Percentiles rank a stretch among this genome's conserved stretches.
These are phyloP conservation scores for Seriola dumerili DNA, from an alignment of 2,113 vertebrate genomes.

Conservation along the genomic window DNA sequence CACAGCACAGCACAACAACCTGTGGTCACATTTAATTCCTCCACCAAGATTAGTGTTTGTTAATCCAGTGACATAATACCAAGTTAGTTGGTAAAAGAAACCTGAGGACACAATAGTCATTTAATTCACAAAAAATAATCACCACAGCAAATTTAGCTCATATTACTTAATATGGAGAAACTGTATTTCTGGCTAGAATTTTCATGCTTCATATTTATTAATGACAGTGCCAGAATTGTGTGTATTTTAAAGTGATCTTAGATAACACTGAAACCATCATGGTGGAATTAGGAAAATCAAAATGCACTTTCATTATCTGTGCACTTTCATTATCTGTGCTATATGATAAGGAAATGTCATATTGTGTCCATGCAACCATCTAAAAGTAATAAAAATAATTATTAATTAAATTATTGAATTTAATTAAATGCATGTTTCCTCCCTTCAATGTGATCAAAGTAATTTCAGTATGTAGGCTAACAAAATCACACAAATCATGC, in stretches of 20 bases:
- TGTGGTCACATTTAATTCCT: constrained; percentile 49
- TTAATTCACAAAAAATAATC: not conserved
- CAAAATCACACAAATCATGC: no score
- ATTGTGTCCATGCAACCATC: not conserved
- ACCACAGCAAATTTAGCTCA: not conserved
- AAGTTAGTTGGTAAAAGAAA: constrained; percentile 25
- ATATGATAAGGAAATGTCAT: no score
- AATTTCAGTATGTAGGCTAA: no score
- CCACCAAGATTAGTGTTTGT: constrained; percentile 58
- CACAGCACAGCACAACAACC: constrained; percentile 18
- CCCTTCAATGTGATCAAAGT: no score
- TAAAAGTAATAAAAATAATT: not conserved
- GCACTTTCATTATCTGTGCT: not conserved
- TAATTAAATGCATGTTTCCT: not conserved
- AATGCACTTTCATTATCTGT: not conserved
- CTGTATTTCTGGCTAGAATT: not conserved
- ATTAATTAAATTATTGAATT: not conserved
- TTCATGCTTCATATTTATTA: not conserved
- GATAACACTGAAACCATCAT: no score
- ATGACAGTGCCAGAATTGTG: not conserved
- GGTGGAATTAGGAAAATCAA: no score
- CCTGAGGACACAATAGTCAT: not conserved
- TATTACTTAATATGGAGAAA: not conserved
- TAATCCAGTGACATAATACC: constrained; percentile 69
- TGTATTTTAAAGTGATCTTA: not conserved